These are phyloP conservation scores for Periophthalmus magnuspinnatus DNA, from an alignment of 2,797 vertebrate genomes.

Conservation along the genomic window DNA sequence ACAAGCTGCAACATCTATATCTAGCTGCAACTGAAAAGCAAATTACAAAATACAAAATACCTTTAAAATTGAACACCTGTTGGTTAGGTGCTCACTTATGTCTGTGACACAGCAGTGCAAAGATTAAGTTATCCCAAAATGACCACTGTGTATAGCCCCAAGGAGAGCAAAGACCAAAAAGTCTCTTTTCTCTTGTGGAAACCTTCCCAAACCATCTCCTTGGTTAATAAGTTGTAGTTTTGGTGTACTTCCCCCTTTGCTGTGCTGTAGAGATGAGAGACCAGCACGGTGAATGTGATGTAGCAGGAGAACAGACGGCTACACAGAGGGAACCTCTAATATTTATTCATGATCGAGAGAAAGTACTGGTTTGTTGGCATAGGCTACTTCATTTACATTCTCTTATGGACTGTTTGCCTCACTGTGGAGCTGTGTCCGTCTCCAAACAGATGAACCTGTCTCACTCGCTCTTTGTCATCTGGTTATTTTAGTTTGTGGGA, in stretches of 20 bases:
- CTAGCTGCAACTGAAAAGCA: too few species aligned
- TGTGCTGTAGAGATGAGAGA: conserved; percentile 47
- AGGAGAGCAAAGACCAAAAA: too few species aligned
- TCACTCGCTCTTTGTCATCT: conserved; percentile 63
- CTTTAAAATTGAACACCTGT: not conserved
- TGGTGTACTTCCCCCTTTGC: conserved; percentile 30
- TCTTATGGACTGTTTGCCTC: conserved; percentile 77
- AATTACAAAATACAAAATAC: too few species aligned
- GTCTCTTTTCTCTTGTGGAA: too few species aligned
- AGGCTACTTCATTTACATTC: conserved; percentile 81
- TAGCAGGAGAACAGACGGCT: conserved; percentile 59
- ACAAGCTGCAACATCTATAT: too few species aligned
- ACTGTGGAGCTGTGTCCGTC: conserved; percentile 65
- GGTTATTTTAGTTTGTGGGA: conserved; percentile 15
- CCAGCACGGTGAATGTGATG: conserved; percentile 62
- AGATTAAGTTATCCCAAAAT: not conserved
- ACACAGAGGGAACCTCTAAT: conserved; percentile 71
- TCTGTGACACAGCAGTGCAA: not conserved
- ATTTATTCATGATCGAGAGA: conserved; percentile 81
- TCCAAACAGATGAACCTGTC: conserved; percentile 74
- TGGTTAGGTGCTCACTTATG: too few species aligned
- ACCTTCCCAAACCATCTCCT: conserved; percentile 20
- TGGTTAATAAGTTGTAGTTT: conserved; percentile 79
- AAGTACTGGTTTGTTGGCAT: conserved; percentile 76
- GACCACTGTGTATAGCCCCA: not conserved